These are phyloP conservation scores for Siniperca chuatsi DNA, from an alignment of 2,113 vertebrate genomes.

Conservation along the genomic window DNA sequence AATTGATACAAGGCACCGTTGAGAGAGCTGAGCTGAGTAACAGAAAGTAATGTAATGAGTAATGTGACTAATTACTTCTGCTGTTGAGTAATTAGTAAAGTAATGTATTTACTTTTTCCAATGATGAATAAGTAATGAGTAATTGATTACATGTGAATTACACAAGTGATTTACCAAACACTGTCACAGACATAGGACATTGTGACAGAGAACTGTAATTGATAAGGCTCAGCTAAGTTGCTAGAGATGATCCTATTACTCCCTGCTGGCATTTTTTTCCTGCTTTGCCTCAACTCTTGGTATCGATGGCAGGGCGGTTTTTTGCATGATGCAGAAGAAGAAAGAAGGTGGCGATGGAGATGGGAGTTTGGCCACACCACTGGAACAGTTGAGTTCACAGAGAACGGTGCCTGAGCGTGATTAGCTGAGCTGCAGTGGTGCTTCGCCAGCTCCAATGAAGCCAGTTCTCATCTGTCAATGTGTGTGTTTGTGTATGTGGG, in stretches of 20 bases:
- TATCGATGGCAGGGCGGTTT: slow-evolving; percentile 39
- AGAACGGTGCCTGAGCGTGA: slow-evolving; percentile 70
- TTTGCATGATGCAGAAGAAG: slow-evolving; percentile 35
- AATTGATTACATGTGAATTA: slow-evolving; percentile 2
- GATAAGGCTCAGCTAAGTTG: not conserved
- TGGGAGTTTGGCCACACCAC: slow-evolving; percentile 71
- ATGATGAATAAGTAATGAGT: not conserved
- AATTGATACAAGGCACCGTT: not conserved
- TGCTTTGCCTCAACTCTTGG: slow-evolving; percentile 9
- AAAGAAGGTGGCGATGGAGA: slow-evolving; percentile 66
- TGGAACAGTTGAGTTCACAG: slow-evolving; percentile 83
- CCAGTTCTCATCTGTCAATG: slow-evolving; percentile 64
- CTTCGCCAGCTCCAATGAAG: slow-evolving; percentile 47
- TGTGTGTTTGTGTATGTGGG: slow-evolving; percentile 46
- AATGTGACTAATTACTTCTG: not conserved
- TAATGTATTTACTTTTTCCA: not conserved
- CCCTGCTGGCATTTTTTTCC: not conserved
- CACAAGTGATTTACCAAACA: not conserved
- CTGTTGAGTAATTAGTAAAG: not conserved
- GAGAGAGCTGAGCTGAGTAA: not conserved
- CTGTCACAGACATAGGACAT: not conserved
- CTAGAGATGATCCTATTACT: not conserved
- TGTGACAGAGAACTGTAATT: not conserved
- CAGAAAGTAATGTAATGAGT: not conserved
- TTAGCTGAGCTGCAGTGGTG: slow-evolving; percentile 66